Conservation (phyloP, 2,888 invertebrate species). For the Hipparchia sbordonii region DNA sequence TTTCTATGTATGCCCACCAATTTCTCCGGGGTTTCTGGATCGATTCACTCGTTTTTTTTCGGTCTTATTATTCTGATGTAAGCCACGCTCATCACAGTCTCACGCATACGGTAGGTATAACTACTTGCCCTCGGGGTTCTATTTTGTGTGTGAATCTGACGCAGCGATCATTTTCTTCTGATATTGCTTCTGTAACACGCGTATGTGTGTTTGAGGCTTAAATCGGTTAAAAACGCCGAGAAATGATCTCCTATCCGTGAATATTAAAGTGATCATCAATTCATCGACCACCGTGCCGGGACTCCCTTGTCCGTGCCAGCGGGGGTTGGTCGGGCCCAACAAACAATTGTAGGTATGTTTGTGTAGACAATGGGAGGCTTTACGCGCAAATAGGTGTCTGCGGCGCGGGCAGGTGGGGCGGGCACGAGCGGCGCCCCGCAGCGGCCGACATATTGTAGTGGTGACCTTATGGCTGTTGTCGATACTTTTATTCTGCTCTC, state of each 20-base stretch:
- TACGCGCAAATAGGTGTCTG: slow-evolving; percentile 45
- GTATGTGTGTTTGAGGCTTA: not conserved
- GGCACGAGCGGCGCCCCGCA: slow-evolving; percentile 52
- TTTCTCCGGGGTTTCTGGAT: no score
- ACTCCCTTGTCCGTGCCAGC: slow-evolving; percentile 43
- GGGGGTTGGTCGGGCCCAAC: slow-evolving; percentile 38
- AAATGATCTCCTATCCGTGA: slow-evolving; percentile 23
- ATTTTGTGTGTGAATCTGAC: no score
- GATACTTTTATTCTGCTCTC: slow-evolving; percentile 41
- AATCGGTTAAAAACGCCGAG: not conserved
- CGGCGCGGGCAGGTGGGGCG: slow-evolving; percentile 43
- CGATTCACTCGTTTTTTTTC: no score
- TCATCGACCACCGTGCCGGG: slow-evolving; percentile 45
- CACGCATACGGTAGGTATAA: no score
- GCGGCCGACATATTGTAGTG: slow-evolving; percentile 40
- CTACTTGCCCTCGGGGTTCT: no score
- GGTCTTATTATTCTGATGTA: no score
- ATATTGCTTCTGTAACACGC: not conserved
- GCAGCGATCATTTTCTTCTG: no score
- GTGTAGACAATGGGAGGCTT: slow-evolving; percentile 46
- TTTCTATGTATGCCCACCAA: no score
- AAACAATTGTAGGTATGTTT: slow-evolving; percentile 44
- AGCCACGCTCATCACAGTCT: no score
- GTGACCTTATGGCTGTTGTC: slow-evolving; percentile 43
- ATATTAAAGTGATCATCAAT: slow-evolving; percentile 35